Percentiles rank a stretch among this genome's conserved stretches.
phyloP scores from a whole-genome alignment of 2,797 vertebrate species.

The Sorex maritimensis region DNA sequence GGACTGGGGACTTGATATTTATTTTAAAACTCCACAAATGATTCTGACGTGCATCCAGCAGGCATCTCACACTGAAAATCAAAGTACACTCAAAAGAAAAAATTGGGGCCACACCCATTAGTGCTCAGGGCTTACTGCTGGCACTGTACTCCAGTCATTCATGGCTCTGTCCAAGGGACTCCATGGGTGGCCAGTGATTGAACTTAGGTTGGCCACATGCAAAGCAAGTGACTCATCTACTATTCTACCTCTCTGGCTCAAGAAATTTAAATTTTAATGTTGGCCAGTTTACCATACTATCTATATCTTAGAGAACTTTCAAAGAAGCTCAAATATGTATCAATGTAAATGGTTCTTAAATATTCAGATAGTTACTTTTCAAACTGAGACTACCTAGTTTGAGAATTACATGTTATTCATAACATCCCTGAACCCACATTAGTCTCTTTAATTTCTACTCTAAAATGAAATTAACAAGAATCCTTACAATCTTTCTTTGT shows the following conservation, averaged over 20 bases:
- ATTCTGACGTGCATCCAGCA: background rate
- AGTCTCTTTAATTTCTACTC: background rate
- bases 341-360: conserved; percentile 2
- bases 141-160: no score
- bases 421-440: background rate
- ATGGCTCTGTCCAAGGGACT: no score
- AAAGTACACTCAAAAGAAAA: background rate
- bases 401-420: conserved; percentile 16
- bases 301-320: background rate
- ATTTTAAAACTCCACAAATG: background rate
- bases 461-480: background rate
- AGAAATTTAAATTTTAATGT: no score
- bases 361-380: background rate
- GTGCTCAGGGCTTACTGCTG: background rate
- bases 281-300: background rate
- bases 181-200: no score
- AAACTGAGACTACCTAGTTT: conserved; percentile 23
- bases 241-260: no score
- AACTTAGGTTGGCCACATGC: no score
- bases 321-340: background rate
- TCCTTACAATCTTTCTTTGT: background rate
- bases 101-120: background rate
- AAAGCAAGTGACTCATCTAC: no score
- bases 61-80: background rate
- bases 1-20: background rate